phyloP scores from a whole-genome alignment of 2,797 vertebrate genomes.

The Protosalanx chinensis region DNA sequence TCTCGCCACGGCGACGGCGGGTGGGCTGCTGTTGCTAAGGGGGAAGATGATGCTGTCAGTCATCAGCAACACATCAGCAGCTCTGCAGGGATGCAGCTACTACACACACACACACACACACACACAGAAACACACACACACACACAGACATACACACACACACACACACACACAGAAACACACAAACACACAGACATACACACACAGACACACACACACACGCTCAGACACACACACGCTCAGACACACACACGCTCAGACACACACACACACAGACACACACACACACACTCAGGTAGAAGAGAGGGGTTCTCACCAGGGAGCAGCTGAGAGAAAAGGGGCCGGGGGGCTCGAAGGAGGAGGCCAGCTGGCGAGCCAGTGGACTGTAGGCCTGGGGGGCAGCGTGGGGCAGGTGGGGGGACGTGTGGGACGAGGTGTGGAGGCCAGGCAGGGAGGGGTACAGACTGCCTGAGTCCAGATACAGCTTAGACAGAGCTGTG shows the following conservation, averaged over 20 bases:
- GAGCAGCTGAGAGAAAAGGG: conserved; percentile 59
- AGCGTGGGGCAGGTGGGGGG: conserved; percentile 16
- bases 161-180: no score
- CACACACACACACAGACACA: background rate
- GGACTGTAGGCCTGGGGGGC: conserved; percentile 57
- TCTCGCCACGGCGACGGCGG: conserved; percentile 80
- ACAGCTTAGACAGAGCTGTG: conserved; percentile 67
- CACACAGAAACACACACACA: background rate
- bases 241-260: no score
- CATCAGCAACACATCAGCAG: background rate
- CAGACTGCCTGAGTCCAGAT: conserved; percentile 68
- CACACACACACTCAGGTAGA: background rate
- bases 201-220: no score
- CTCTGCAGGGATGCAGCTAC: background rate
- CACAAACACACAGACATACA: no score
- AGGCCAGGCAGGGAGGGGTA: conserved; percentile 54
- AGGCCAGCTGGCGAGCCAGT: conserved; percentile 75
- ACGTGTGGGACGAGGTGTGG: conserved; percentile 51
- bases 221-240: no score
- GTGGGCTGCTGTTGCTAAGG: conserved; percentile 68
- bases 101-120: background rate
- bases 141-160: background rate
- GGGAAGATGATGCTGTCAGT: background rate
- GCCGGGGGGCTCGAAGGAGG: conserved; percentile 72
- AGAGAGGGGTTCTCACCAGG: conserved; percentile 60